Evolutionary conservation across 2,113 vertebrate genomes (phyloP), one percentile per base, ranked within the genome.

Genomic region (Cryptotis parvus): DNA sequence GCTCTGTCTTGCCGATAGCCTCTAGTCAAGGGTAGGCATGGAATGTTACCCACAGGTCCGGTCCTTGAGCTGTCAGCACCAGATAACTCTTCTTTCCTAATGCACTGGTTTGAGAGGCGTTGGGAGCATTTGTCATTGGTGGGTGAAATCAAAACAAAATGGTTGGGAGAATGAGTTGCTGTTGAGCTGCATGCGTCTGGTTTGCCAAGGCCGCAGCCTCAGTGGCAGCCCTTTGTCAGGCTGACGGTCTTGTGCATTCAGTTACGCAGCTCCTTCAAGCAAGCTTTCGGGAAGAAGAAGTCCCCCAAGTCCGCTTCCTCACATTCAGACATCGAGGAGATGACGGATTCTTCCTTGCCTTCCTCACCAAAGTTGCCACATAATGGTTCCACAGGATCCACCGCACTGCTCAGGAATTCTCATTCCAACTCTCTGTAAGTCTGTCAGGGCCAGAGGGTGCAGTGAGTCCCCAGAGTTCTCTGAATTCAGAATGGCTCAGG

Each of bases 281-380:
- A 99, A 98, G 99, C 99, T 7, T 99, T 99, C 87, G 99, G 98
- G 89, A 99, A 99, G 97, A 99, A 99, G 98, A 99, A 99, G 82
- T 99, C 99, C 43, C 99, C 99, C 10, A 99, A 99, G 97, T 99
- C 99, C 0, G 99, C 99, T 0, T 99, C 99, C 35, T 99, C 99
- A 81, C 99, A 99, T 96, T 99, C 99, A 0, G 99, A 99, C 96
- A 99, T 99, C 20, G 99, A 99, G 97, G 99, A 99, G 98, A 99
- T 99, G 99, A 99, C 99, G 0, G 99, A 99, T 96, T 99, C 98
- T 14, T 99, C 99, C 0, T 88, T 99, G 66, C 99, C 99, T 24
- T 99, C 99, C 20, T 99, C 99, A 0, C 99, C 99, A 2, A 99
- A 99, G 95, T 97, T 99, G 4, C 98, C 98, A 4, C 99, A 99